Base-by-base conservation (phyloP, 2,113 vertebrate genomes). In the Dascyllus trimaculatus region DNA sequence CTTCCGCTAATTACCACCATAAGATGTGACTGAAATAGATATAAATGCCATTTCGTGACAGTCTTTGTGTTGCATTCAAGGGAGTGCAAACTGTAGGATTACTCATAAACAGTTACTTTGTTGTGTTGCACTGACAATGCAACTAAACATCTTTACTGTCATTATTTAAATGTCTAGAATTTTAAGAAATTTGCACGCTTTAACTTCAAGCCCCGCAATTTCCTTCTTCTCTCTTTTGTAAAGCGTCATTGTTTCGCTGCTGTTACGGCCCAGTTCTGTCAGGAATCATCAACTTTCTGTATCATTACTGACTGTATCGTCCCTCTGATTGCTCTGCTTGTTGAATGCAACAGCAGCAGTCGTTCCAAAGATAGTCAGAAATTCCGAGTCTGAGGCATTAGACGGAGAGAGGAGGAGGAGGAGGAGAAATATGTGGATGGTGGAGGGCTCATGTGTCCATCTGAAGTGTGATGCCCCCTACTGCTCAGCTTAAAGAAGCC, bases 391-490 rank as follows among this genome's bases (percentile, higher is more conserved):
- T 40, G n/a, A 64, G 18, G 11, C 1, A 17, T 21, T 40, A n/a
- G 49, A 29, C 6, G 21, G 22, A 22, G 54, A 45, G 49, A 8
- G 8, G 11, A 2, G 13, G 68, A 29, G 24, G 21, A 38, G 14
- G 70, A 54, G 49, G 26, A 35, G 26, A 29, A 5, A 29, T 3
- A 35, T 45, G 38, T 25, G 24, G 29, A 53, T 68, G 8, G 5
- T 32, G 19, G 57, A 38, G 43, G 24, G 38, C 51, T 67, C 43
- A 49, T 49, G 22, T 14, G 18, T 59, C 25, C 13, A 19, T 65
- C 43, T 60, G 61, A 76, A 48, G 78, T 71, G 40, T n/a, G 78
- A 87, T 46, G 61, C 75, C 78, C 87, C 78, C 81, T 80, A 57
- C 71, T 65, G 81, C 63, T 79, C 40, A 63, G 24, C 46, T 29